phyloP scores from a whole-genome alignment of 2,888 invertebrate genomes.

The Achlya flavicornis region DNA sequence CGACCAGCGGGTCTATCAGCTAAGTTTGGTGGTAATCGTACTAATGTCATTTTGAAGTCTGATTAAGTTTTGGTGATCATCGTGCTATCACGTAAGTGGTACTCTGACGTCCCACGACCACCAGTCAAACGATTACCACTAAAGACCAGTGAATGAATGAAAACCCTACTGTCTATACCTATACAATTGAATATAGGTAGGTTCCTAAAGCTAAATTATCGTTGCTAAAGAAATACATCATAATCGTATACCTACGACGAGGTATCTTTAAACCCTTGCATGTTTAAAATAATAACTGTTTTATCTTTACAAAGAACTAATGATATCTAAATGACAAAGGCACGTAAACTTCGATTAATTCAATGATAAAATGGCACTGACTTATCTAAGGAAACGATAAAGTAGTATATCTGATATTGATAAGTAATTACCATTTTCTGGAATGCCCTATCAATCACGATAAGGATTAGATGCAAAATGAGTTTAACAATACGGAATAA shows the following conservation, averaged over 20 bases:
- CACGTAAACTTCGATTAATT: constrained; percentile 10
- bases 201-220: neutral
- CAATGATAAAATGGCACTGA: neutral
- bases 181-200: too few relatives aligned
- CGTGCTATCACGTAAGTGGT: too few relatives aligned
- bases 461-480: neutral
- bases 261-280: neutral
- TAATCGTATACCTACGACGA: too few relatives aligned
- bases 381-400: constrained; percentile 9
- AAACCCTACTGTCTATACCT: too few relatives aligned
- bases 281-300: neutral
- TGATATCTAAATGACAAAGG: neutral
- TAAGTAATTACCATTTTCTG: constrained; percentile 7
- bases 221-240: too few relatives aligned
- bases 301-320: neutral
- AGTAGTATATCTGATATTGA: neutral
- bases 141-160: too few relatives aligned
- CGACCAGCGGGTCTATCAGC: too few relatives aligned
- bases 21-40: too few relatives aligned
- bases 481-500: neutral
- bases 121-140: too few relatives aligned
- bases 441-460: neutral
- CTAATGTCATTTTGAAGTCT: too few relatives aligned
- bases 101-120: too few relatives aligned
- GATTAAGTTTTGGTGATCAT: too few relatives aligned